A percentile compares a stretch with the other conserved stretches of the same genome.
Evolutionary conservation across 2,888 invertebrate species (phyloP).

Genomic region (Mactromeris polynyma): DNA sequence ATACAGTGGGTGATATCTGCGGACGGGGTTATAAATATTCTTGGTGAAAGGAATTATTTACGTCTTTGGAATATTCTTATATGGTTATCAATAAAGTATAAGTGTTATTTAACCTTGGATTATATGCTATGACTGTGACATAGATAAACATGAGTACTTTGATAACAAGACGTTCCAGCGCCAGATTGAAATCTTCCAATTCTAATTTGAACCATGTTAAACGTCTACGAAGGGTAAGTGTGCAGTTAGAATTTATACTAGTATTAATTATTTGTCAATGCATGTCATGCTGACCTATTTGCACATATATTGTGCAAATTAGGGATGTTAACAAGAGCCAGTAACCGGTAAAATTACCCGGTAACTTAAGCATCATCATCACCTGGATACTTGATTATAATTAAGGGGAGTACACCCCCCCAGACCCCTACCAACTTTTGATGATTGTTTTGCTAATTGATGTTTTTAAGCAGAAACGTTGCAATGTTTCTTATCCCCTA

Average conservation of each 20-base stretch:
- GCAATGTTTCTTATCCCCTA: too few relatives aligned
- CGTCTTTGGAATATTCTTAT: background rate
- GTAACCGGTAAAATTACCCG: too few relatives aligned
- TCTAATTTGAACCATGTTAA: slow-evolving; percentile 72
- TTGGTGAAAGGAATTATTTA: slow-evolving; percentile 1
- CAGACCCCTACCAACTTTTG: too few relatives aligned
- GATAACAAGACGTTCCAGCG: slow-evolving; percentile 65
- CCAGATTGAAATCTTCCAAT: slow-evolving; percentile 67
- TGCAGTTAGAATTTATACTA: background rate
- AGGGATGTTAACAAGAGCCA: too few relatives aligned
- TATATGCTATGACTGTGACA: background rate
- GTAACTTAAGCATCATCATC: too few relatives aligned
- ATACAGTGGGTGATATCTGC: background rate
- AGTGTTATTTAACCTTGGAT: background rate
- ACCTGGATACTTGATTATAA: too few relatives aligned
- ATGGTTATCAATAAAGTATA: background rate
- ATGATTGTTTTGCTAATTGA: too few relatives aligned
- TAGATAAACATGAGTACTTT: slow-evolving; percentile 59
- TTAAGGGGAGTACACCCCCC: too few relatives aligned
- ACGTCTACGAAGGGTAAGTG: slow-evolving; percentile 72
- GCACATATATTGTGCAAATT: too few relatives aligned
- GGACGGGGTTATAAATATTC: background rate
- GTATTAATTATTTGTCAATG: too few relatives aligned
- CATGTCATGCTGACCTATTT: too few relatives aligned
- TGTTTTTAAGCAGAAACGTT: too few relatives aligned